These are phyloP conservation scores for Lamellibrachia satsuma DNA, from an alignment of 2,888 invertebrate species.

Conservation along the genomic window DNA sequence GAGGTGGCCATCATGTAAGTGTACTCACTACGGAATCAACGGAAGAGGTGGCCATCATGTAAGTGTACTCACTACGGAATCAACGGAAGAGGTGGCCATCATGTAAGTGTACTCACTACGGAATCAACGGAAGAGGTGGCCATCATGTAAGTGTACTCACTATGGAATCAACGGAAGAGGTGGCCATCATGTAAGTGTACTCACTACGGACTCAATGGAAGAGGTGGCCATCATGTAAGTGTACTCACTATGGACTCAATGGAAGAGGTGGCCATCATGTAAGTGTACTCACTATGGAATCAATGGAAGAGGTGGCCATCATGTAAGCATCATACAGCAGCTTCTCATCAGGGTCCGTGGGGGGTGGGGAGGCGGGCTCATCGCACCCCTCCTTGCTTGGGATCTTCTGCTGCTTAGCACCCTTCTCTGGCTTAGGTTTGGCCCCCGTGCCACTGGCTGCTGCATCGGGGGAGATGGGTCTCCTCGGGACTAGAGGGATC, in stretches of 20 bases:
- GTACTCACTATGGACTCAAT: conserved; percentile 58
- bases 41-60: too few relatives aligned
- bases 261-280: conserved; percentile 46
- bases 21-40: too few relatives aligned
- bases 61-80: too few relatives aligned
- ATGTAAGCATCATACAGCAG: conserved; percentile 58
- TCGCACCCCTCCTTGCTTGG: conserved; percentile 51
- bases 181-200: too few relatives aligned
- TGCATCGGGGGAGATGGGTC: conserved; percentile 57
- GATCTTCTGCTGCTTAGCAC: conserved; percentile 44
- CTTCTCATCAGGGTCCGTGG: conserved; percentile 60
- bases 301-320: conserved; percentile 48
- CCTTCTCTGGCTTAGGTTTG: conserved; percentile 44
- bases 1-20: too few relatives aligned
- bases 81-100: too few relatives aligned
- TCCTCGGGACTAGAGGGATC: conserved; percentile 61
- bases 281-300: conserved; percentile 58
- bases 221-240: not conserved
- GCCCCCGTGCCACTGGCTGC: conserved; percentile 50
- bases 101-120: too few relatives aligned
- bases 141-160: too few relatives aligned
- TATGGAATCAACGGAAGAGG: too few relatives aligned
- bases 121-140: too few relatives aligned
- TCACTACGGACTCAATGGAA: not conserved
- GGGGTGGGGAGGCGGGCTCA: conserved; percentile 48